These are phyloP conservation scores for Kryptopterus vitreolus DNA, from an alignment of 2,797 vertebrate genomes.

Conservation along the genomic window DNA sequence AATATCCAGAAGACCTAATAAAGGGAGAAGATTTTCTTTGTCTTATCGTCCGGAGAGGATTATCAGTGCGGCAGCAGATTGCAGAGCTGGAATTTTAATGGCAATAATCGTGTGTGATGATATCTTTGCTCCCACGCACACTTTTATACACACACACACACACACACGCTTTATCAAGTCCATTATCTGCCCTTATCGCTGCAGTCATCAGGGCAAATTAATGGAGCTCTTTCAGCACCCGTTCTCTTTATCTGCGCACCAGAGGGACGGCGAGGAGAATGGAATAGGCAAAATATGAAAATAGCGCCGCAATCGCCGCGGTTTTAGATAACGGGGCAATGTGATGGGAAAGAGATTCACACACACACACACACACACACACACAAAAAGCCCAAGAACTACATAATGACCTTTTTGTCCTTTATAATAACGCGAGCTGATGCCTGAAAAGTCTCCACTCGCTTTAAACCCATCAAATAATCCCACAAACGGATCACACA, in stretches of 20 bases:
- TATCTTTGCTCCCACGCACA: constrained; percentile 77
- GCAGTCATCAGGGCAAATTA: constrained; percentile 94
- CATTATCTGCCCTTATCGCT: constrained; percentile 88
- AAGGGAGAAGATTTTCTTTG: constrained; percentile 90
- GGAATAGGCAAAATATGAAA: constrained; percentile 94
- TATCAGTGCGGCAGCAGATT: constrained; percentile 91
- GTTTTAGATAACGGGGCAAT: constrained; percentile 86
- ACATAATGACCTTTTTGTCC: constrained; percentile 86
- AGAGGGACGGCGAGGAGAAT: constrained; percentile 87
- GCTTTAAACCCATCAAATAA: not conserved
- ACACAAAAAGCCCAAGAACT: constrained; percentile 49
- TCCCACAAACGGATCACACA: too few relatives aligned
- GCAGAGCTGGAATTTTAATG: constrained; percentile 90
- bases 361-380: too few relatives aligned
- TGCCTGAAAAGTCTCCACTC: constrained; percentile 3
- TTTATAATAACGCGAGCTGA: constrained; percentile 51
- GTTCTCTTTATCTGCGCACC: constrained; percentile 85
- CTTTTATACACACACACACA: not conserved
- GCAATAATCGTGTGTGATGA: constrained; percentile 92
- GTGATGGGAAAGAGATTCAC: constrained; percentile 72
- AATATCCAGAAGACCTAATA: constrained; percentile 91
- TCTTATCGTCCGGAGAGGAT: constrained; percentile 90
- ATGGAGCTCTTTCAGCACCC: constrained; percentile 89
- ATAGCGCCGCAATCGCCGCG: constrained; percentile 88
- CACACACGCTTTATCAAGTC: constrained; percentile 77